Conservation (phyloP, 2,888 invertebrate species). For the Chouioia cunea region DNA sequence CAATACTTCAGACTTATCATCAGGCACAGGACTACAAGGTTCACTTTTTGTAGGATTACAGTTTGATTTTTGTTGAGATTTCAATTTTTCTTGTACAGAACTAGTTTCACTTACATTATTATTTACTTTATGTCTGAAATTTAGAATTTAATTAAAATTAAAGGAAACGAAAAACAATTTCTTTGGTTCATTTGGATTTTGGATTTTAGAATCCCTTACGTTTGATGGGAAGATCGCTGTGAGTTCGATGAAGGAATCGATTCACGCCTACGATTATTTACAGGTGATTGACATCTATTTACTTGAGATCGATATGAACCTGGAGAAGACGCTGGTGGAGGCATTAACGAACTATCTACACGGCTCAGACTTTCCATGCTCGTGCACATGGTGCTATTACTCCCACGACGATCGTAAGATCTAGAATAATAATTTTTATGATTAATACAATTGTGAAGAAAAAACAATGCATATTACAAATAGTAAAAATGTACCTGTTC, state of each 20-base stretch:
- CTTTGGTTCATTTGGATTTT: background rate
- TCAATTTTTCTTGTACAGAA: conserved; percentile 52
- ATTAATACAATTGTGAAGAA: conserved; percentile 12
- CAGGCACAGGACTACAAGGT: conserved; percentile 50
- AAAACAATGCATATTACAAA: conserved; percentile 8
- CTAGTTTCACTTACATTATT: conserved; percentile 53
- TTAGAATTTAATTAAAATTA: conserved; percentile 11
- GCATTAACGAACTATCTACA: conserved; percentile 59
- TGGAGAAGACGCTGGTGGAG: conserved; percentile 59
- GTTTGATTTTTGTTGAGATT: conserved; percentile 51
- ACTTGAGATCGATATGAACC: conserved; percentile 53
- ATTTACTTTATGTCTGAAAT: conserved; percentile 55
- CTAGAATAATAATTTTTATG: conserved; percentile 46
- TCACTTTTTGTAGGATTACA: conserved; percentile 57
- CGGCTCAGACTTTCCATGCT: conserved; percentile 65
- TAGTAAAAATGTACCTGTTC: conserved; percentile 55
- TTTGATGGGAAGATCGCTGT: conserved; percentile 56
- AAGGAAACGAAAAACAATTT: too few species aligned
- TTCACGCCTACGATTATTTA: conserved; percentile 52
- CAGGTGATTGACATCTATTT: conserved; percentile 56
- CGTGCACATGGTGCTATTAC: conserved; percentile 66
- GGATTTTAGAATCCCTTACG: conserved; percentile 50
- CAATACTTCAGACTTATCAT: conserved; percentile 49
- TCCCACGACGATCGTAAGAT: conserved; percentile 64
- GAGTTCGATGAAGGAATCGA: conserved; percentile 52